phyloP scores from a whole-genome alignment of 2,797 vertebrate genomes.

The Mico argentatus region DNA sequence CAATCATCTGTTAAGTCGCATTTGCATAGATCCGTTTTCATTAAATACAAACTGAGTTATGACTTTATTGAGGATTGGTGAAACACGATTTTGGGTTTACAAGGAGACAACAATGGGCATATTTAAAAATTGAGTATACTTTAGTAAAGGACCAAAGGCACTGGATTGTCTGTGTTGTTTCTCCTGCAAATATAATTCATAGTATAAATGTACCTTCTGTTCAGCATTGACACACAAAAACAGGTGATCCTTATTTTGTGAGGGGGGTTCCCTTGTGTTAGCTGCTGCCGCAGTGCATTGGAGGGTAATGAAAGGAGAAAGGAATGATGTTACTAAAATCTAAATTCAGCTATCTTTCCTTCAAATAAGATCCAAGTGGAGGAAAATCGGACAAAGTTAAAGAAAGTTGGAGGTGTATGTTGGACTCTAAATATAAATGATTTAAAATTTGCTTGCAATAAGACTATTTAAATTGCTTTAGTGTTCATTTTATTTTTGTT shows the following conservation, averaged over 20 bases:
- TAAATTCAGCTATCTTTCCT: slow-evolving; percentile 48
- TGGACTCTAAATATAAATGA: slow-evolving; percentile 42
- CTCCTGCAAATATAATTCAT: slow-evolving; percentile 10
- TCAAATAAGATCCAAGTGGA: slow-evolving; percentile 31
- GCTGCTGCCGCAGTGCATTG: neutral
- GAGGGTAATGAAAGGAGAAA: slow-evolving; percentile 35
- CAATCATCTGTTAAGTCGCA: neutral
- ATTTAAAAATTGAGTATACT: slow-evolving; percentile 53
- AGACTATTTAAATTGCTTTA: slow-evolving; percentile 38
- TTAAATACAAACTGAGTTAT: slow-evolving; percentile 47
- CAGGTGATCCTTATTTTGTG: slow-evolving; percentile 46
- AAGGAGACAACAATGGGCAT: slow-evolving; percentile 33
- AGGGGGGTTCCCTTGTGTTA: neutral
- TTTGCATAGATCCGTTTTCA: slow-evolving; percentile 39
- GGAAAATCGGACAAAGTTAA: slow-evolving; percentile 27
- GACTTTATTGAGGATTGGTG: slow-evolving; percentile 45
- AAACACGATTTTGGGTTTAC: slow-evolving; percentile 48
- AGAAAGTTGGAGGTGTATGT: slow-evolving; percentile 29
- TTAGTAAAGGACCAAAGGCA: slow-evolving; percentile 49
- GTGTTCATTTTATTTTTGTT: slow-evolving; percentile 49
- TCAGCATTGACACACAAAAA: slow-evolving; percentile 35
- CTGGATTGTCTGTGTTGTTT: slow-evolving; percentile 20
- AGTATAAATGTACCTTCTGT: slow-evolving; percentile 31
- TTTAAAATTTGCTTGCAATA: slow-evolving; percentile 45
- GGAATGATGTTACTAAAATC: slow-evolving; percentile 40